Evolutionary conservation across 23 tunicate species (phyloP), one percentile per base, ranked within the genome.

Genomic region (Pegea sp.): DNA sequence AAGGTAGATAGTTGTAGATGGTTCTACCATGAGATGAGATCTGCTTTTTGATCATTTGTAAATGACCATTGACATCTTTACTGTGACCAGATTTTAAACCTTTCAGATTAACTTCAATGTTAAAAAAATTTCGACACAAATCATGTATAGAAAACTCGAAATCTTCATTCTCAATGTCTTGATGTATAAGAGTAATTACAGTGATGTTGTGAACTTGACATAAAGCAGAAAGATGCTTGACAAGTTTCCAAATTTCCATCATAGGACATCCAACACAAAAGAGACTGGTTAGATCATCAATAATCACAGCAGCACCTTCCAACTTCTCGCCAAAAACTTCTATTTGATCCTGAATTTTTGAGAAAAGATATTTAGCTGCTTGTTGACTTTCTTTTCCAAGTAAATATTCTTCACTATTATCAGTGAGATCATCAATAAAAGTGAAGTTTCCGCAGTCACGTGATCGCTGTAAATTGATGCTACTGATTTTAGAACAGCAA

Each of bases 1-100:
- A 62, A 42, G n/a, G n/a, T n/a, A 34, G 51, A 1, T 25, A 1
- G 2, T 25, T 34, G 1, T 11, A 4, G 13, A 34, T 30, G 18
- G 57, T 57, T 60, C 23, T 33, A 5, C 22, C 22, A 11, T 11
- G 3, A 8, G 60, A 53, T 28, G 31, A 28, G 24, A 26, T 51
- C 33, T 68, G 61, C 26, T 31, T 63, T 16, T 24, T 4, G 6
- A 77, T 29, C 7, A n/a, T n/a, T n/a, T n/a, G 21, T 31, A 79
- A 25, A 25, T 43, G 22, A 0, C 92, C 92, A 46, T 71, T 69
- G 13, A 79, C 92, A 43, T 79, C 92, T 71, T 79, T 79, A 65
- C 92, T 52, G 44, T 71, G 61, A 42, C 92, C 92, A 24, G 92
- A 63, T 22, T 65, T 32, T 19, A 79, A 46, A 3, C 76, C 73